These are phyloP conservation scores for Tanaodytes sp. DNA, from an alignment of 2,888 invertebrate species.

Conservation along the genomic window DNA sequence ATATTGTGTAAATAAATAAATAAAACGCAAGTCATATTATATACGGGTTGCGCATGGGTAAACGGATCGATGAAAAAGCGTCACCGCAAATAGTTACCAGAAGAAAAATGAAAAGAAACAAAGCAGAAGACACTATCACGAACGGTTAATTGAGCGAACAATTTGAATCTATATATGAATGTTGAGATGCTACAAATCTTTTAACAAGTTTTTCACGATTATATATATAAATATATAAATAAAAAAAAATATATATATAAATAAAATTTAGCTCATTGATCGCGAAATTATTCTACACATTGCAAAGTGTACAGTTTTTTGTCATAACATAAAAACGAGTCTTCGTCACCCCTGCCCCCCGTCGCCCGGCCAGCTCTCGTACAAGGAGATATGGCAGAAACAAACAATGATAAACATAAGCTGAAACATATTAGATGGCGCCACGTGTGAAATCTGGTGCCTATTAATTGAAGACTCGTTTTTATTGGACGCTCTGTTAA, in stretches of 20 bases:
- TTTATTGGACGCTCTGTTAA: conserved; percentile 46
- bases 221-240: conserved; percentile 42
- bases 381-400: not conserved
- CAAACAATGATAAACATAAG: conserved; percentile 37
- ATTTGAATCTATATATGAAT: conserved; percentile 42
- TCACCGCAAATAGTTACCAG: not conserved
- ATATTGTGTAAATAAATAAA: conserved; percentile 48
- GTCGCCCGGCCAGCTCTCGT: not conserved
- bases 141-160: conserved; percentile 33
- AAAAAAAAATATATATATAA: conserved; percentile 33
- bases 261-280: conserved; percentile 49
- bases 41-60: conserved; percentile 33
- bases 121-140: conserved; percentile 25
- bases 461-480: conserved; percentile 41
- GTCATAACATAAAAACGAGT: conserved; percentile 46
- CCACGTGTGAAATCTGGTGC: conserved; percentile 18
- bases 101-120: conserved; percentile 8
- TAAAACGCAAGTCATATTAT: conserved; percentile 44
- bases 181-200: conserved; percentile 47
- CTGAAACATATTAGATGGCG: conserved; percentile 48
- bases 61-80: not conserved
- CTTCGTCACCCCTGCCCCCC: conserved; percentile 17
- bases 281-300: conserved; percentile 44
- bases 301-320: conserved; percentile 48
- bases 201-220: conserved; percentile 49